Evolutionary conservation across 2,113 vertebrate genomes (phyloP).

Genomic region (Riparia riparia): DNA sequence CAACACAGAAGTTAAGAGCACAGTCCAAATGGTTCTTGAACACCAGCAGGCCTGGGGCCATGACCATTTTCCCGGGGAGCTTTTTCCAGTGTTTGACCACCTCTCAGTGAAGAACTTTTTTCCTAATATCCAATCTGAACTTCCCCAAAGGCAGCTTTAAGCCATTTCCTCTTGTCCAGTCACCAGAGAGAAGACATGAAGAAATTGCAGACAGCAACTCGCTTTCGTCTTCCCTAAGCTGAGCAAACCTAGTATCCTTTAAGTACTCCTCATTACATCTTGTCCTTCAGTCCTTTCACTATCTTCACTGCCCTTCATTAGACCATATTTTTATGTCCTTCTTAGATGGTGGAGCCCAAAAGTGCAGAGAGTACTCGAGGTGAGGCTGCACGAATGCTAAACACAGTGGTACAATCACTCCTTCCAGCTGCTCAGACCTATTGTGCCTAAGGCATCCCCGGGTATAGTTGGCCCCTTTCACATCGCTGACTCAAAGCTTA

Average conservation of each 20-base stretch:
- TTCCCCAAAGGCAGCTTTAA: background rate
- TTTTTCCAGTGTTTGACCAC: background rate
- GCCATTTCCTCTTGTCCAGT: background rate
- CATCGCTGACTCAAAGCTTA: background rate
- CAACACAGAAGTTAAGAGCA: background rate
- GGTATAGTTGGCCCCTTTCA: rapidly evolving
- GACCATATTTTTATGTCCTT: background rate
- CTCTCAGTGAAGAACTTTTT: background rate
- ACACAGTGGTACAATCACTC: background rate
- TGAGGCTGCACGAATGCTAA: background rate
- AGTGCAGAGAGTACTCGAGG: background rate
- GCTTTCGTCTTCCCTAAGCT: background rate
- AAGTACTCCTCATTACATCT: background rate
- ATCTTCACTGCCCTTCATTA: background rate
- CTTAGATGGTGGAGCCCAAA: background rate
- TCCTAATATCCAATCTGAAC: background rate
- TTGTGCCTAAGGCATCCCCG: background rate
- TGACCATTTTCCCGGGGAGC: background rate
- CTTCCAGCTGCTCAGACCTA: background rate
- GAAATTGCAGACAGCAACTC: background rate
- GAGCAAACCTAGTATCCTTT: background rate
- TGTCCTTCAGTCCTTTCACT: background rate
- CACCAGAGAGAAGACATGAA: background rate
- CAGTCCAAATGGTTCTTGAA: background rate
- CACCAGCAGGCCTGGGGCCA: background rate